Conservation (phyloP, 1,140 invertebrate species). For the Achatina immaculata region DNA sequence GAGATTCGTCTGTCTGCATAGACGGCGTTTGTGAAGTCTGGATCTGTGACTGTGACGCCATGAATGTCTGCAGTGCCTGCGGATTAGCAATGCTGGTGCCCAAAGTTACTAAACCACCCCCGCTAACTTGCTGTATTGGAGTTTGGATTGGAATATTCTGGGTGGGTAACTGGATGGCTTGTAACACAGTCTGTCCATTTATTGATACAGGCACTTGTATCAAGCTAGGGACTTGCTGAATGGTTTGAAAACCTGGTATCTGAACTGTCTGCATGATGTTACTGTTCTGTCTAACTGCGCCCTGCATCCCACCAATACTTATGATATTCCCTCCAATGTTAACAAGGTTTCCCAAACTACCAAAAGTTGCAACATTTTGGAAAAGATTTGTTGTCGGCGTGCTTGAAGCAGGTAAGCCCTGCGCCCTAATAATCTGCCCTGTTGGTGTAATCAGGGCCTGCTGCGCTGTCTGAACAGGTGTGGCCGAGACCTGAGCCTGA, state of each 20-base stretch:
- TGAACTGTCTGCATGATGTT: constrained; percentile 78
- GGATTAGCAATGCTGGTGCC: not conserved
- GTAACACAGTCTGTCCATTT: constrained; percentile 82
- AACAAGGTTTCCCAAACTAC: constrained; percentile 51
- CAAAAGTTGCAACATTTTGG: constrained; percentile 69
- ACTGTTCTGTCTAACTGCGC: constrained; percentile 35
- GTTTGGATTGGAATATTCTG: constrained; percentile 74
- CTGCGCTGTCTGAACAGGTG: constrained; percentile 62
- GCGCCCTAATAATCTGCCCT: constrained; percentile 78
- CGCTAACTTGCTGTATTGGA: not conserved
- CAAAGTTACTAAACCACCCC: not conserved
- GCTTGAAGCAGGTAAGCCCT: constrained; percentile 43
- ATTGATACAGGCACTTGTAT: constrained; percentile 81
- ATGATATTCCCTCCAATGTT: constrained; percentile 54
- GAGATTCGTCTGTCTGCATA: constrained; percentile 27
- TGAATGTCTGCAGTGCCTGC: constrained; percentile 35
- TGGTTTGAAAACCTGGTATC: constrained; percentile 72
- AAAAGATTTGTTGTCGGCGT: constrained; percentile 34
- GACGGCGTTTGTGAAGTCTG: not conserved
- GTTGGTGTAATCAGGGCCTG: constrained; percentile 72
- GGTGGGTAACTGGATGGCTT: constrained; percentile 55
- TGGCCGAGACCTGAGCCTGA: constrained; percentile 59
- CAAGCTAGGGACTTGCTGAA: constrained; percentile 56
- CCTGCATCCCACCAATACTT: constrained; percentile 46
- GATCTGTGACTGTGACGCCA: constrained; percentile 25